Conservation (phyloP, 2,797 vertebrate species). For the Kryptolebias ocellatus region DNA sequence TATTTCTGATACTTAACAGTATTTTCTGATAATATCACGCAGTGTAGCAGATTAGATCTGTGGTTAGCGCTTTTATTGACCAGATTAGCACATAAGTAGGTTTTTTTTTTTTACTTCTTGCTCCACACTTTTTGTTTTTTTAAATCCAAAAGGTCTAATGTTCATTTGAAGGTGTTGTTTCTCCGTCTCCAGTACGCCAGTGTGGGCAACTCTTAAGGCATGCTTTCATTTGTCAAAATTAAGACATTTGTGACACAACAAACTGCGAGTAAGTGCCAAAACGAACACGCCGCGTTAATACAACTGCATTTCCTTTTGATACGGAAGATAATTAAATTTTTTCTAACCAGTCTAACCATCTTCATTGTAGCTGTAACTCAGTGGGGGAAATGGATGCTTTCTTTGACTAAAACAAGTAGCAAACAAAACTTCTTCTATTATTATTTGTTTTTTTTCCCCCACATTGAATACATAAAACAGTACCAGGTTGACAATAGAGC, state of each 20-base stretch:
- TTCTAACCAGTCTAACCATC: no score
- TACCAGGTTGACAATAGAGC: background rate
- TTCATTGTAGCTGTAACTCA: no score
- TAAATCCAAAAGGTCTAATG: background rate
- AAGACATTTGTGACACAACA: background rate
- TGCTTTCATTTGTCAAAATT: conserved; percentile 1
- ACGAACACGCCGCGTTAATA: background rate
- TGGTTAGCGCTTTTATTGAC: no score
- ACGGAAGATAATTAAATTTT: background rate
- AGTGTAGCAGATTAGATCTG: background rate
- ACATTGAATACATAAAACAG: no score
- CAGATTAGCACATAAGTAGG: no score
- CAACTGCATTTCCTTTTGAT: background rate
- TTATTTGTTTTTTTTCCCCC: no score
- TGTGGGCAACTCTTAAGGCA: background rate
- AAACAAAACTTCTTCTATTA: no score
- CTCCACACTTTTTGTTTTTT: background rate
- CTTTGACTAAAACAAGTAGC: no score
- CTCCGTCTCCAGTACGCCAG: background rate
- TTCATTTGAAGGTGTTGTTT: background rate
- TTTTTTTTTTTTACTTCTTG: background rate
- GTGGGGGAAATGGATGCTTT: no score
- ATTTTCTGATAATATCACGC: background rate
- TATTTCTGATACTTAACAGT: background rate
- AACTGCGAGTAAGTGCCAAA: background rate